Evolutionary conservation across 2,888 invertebrate genomes (phyloP), one percentile per base, ranked within the genome.

Genomic region (Amiota communis): DNA sequence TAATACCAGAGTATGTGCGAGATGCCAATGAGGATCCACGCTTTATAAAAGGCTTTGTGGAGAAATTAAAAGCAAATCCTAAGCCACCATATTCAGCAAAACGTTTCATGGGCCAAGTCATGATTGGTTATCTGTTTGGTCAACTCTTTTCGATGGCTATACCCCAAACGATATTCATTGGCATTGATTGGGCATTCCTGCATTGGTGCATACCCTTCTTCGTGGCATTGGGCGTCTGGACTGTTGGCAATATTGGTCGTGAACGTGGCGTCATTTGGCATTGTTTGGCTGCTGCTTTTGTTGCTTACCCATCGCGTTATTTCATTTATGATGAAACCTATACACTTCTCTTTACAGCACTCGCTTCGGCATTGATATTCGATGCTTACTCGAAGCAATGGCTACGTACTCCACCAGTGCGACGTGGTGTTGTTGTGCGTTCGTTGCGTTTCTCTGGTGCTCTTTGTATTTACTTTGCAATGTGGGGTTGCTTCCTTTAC

Each of bases 221-320:
- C 13, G 92, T 93, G 71, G 94, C 95, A 17, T 87, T 95, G 79
- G 98, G 97, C 81, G 95, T 97, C 0, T 96, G 97, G 94, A 91
- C 94, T 0, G 96, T 97, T 10, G 97, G 97, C 46, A 98, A 98
- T 86, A 94, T 98, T 77, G 98, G 98, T 0, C 92, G 94, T 1
- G 95, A 97, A 86, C 91, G 92, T 81, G 97, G 97, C 1, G 90
- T 91, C 0, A 91, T 96, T 49, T 93, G 93, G 91, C 92, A 93
- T 87, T 92, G 96, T 0, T 86, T 97, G 0, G 70, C 93, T 0
- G 93, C 93, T 0, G 93, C 97, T 0, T 94, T 94, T 80, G 78
- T 91, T 0, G 88, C 92, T 0, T 93, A 95, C 84, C 93, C 94
- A 0, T 86, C 94, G 0, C 92, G 95, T 15, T 94, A 94, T 89